phyloP scores from a whole-genome alignment of 2,888 invertebrate species.

The Synanthedon vespiformis region DNA sequence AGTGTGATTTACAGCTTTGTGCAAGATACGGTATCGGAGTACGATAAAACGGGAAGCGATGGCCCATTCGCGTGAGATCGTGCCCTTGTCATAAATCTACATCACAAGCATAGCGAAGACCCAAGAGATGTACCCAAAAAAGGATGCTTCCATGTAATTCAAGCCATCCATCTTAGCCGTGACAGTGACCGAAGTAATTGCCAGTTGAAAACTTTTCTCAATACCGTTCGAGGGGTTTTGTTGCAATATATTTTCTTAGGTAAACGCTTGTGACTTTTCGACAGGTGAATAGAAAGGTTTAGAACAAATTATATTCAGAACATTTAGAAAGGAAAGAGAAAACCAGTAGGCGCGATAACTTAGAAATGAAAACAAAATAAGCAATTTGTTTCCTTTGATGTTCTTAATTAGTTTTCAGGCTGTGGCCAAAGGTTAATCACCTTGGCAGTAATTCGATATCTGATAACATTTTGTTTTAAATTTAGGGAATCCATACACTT shows the following conservation, averaged over 20 bases:
- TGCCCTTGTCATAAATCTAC: constrained; percentile 13
- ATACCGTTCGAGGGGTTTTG: not conserved
- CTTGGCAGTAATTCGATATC: too few relatives aligned
- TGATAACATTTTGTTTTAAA: too few relatives aligned
- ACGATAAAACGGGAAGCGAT: constrained; percentile 15
- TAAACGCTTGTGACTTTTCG: not conserved
- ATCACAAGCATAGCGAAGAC: constrained; percentile 7
- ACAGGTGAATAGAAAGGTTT: not conserved
- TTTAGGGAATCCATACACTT: too few relatives aligned
- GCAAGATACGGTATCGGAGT: constrained; percentile 4
- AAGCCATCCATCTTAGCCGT: constrained; percentile 29
- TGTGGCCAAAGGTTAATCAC: too few relatives aligned
- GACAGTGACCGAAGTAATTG: constrained; percentile 33
- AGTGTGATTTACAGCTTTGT: constrained; percentile 8
- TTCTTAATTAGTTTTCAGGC: too few relatives aligned
- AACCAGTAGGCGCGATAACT: too few relatives aligned
- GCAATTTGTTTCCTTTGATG: too few relatives aligned
- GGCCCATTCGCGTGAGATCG: constrained; percentile 13
- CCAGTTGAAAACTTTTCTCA: constrained; percentile 21
- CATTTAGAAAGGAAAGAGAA: too few relatives aligned
- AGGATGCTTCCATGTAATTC: constrained; percentile 23
- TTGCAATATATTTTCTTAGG: not conserved
- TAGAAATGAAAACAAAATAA: too few relatives aligned
- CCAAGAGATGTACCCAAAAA: constrained; percentile 10
- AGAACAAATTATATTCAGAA: too few relatives aligned